Conservation (phyloP, 2,797 vertebrate genomes). For the Microctenopoma lineatum region DNA sequence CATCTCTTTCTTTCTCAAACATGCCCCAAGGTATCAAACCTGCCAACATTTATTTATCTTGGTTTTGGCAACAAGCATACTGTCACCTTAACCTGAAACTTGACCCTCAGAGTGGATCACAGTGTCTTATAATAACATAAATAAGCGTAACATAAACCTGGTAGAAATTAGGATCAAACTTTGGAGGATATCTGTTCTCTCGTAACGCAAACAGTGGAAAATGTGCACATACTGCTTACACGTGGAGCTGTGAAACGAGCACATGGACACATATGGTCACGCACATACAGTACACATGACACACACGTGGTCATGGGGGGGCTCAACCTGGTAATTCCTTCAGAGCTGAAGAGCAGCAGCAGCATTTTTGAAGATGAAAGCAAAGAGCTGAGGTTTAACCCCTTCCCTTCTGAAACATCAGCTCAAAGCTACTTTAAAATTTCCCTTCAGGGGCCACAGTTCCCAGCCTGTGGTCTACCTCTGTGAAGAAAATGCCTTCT, state of each 20-base stretch:
- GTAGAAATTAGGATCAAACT: not conserved
- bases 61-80: not conserved
- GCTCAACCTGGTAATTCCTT: conserved; percentile 57
- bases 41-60: not conserved
- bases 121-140: not conserved
- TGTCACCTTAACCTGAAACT: not conserved
- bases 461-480: conserved; percentile 39
- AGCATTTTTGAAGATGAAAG: conserved; percentile 67
- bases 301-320: conserved; percentile 18
- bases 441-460: conserved; percentile 19
- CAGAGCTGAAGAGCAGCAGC: conserved; percentile 57
- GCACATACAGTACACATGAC: conserved; percentile 37
- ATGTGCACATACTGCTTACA: not conserved
- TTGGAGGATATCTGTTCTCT: not conserved
- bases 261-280: not conserved
- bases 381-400: conserved; percentile 55
- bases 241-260: not conserved
- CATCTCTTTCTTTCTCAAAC: not conserved
- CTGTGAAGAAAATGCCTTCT: conserved; percentile 16
- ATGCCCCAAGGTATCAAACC: not conserved
- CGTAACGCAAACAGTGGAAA: not conserved
- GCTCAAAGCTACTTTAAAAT: conserved; percentile 59
- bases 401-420: conserved; percentile 38
- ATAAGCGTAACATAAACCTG: not conserved
- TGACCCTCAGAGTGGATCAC: too few relatives aligned